These are phyloP conservation scores for Caenorhabditis remanei DNA, from an alignment of 1,140 invertebrate species.

Conservation along the genomic window DNA sequence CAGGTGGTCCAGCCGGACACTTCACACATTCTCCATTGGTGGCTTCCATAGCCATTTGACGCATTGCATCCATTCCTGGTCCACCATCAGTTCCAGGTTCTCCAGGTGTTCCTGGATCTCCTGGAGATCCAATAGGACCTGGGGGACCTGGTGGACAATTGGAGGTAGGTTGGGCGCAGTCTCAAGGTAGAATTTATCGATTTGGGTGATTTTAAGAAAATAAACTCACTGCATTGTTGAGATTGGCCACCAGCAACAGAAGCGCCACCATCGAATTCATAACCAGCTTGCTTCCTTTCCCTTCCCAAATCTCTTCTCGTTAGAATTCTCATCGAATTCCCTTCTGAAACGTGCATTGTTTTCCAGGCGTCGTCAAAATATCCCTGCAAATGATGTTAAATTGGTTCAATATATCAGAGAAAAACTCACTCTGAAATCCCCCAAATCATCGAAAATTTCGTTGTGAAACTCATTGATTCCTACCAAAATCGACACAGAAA, in stretches of 20 bases:
- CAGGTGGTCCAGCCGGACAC: background rate
- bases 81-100: background rate
- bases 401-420: no score
- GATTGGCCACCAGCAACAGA: background rate
- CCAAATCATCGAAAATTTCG: background rate
- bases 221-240: background rate
- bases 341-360: conserved; percentile 31
- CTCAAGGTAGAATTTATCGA: background rate
- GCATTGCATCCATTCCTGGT: conserved; percentile 6
- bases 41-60: conserved; percentile 19
- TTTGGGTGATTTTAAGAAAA: background rate
- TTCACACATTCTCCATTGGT: conserved; percentile 12
- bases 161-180: background rate
- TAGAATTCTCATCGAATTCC: conserved; percentile 6
- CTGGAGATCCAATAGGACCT: conserved; percentile 5
- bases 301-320: background rate
- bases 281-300: background rate
- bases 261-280: conserved; percentile 21
- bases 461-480: conserved; percentile 43
- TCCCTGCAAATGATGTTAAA: background rate
- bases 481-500: background rate
- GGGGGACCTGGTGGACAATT: conserved; percentile 15
- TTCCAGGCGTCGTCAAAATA: conserved; percentile 45
- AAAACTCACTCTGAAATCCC: background rate
- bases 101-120: background rate